Base-by-base conservation (phyloP, 2,113 vertebrate species). In the Gopherus evgoodei region DNA sequence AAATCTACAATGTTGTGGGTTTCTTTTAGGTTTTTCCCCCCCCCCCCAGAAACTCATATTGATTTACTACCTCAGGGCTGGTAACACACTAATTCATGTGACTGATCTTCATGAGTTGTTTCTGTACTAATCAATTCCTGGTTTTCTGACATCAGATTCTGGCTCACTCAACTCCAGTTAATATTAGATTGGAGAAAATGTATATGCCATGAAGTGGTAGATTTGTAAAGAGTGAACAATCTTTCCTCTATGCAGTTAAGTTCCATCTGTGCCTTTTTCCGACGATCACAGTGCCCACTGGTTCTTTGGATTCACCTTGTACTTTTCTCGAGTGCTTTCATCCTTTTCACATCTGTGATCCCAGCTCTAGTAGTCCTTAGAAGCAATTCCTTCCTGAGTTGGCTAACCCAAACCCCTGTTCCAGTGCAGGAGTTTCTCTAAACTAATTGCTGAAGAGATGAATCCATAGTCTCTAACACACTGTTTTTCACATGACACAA, bases 371-470 rank as follows among this genome's bases (percentile, higher is more conserved):
- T 31, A 65, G 14, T 17, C 1, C 27, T 59, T 11, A 76, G 38
- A 83, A 89, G 6, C 31, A 35, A 65, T 65, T 35, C 12, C 59
- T 65, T 65, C 59, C 29, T 35, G 59, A 31, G 29, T 35, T 65
- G 14, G 31, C 59, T 35, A 65, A 13, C 59, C 59, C 59, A 35
- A 29, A 14, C 59, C 27, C 5, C 59, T 31, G 5, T 6, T 31
- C 59, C 16, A 11, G 59, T 62, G 59, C 59, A 62, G 59, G 29
- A 62, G 12, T 44, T 5, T 9, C 76, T 87, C 79, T 83, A 2
- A 50, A 44, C 19, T 90, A 56, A 91, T 84, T 93, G 87, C 90
- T 96, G 65, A 90, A 7, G 65, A 92, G 91, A 92, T 93, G 89
- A 82, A 76, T 93, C 87, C 81, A 65, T 42, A 90, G 87, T 86